Conservation (phyloP, 2,797 vertebrate genomes). For the Labeo calbasu region DNA sequence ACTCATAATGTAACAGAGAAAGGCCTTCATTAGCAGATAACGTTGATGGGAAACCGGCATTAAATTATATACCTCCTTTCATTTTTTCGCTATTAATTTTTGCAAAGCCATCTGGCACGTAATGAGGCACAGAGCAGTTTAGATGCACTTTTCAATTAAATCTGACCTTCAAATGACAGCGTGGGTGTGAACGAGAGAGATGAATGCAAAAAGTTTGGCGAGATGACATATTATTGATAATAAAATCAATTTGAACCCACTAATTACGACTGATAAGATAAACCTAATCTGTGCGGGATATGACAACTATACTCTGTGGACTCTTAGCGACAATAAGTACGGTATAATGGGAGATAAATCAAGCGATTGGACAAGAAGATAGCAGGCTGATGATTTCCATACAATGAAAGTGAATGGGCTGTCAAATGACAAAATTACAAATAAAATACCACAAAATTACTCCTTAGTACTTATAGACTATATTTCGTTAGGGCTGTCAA, state of each 20-base stretch:
- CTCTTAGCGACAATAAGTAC: background rate
- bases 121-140: constrained; percentile 52
- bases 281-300: constrained; percentile 4
- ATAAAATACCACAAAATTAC: no score
- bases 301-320: background rate
- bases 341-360: background rate
- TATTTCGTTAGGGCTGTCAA: background rate
- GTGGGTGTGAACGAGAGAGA: background rate
- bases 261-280: constrained; percentile 31
- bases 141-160: constrained; percentile 63
- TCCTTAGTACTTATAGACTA: background rate
- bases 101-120: constrained; percentile 54
- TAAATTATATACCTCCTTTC: constrained; percentile 52
- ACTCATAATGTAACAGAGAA: constrained; percentile 45
- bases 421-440: background rate
- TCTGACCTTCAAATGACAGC: constrained; percentile 61
- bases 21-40: constrained; percentile 59
- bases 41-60: constrained; percentile 49
- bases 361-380: background rate
- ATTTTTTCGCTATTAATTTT: constrained; percentile 50
- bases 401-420: background rate
- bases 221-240: constrained; percentile 27
- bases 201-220: background rate
- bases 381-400: background rate
- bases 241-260: constrained; percentile 18